These are phyloP conservation scores for Boulengeromyrus knoepffleri DNA, from an alignment of 2,113 vertebrate species.

Conservation along the genomic window DNA sequence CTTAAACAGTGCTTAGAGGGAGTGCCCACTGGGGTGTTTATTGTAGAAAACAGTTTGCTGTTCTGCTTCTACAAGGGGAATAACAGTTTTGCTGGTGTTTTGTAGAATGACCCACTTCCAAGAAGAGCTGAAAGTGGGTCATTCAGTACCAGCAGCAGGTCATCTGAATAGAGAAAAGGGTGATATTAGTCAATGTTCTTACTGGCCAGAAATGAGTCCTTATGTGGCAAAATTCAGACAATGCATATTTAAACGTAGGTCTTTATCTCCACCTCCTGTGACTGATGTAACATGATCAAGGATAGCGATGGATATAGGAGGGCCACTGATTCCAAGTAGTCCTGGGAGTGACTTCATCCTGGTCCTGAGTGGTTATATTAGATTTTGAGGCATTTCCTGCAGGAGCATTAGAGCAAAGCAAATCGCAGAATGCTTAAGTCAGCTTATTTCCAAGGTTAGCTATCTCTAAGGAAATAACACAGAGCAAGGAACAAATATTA, in stretches of 20 bases:
- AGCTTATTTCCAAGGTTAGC: not conserved
- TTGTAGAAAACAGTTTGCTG: not conserved
- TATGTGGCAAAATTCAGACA: not conserved
- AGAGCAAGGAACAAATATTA: not conserved
- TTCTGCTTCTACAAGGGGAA: not conserved
- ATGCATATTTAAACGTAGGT: not conserved
- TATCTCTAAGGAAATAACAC: not conserved
- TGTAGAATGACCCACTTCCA: not conserved
- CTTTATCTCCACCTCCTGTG: not conserved
- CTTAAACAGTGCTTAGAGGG: not conserved
- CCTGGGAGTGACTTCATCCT: not conserved
- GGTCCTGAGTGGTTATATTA: not conserved
- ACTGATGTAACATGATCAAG: not conserved
- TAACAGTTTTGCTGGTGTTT: not conserved
- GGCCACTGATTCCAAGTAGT: not conserved
- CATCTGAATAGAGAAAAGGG: not conserved
- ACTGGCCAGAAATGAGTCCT: not conserved
- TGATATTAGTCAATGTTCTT: not conserved
- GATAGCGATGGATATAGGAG: not conserved
- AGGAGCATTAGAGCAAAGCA: not conserved
- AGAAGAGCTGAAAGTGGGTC: not conserved
- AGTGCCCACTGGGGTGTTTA: not conserved
- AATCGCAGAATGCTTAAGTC: not conserved
- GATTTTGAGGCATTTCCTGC: not conserved
- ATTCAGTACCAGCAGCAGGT: not conserved